phyloP scores from a whole-genome alignment of 53 echinoderm and acorn worm species.

The Echinometra lucunter region DNA sequence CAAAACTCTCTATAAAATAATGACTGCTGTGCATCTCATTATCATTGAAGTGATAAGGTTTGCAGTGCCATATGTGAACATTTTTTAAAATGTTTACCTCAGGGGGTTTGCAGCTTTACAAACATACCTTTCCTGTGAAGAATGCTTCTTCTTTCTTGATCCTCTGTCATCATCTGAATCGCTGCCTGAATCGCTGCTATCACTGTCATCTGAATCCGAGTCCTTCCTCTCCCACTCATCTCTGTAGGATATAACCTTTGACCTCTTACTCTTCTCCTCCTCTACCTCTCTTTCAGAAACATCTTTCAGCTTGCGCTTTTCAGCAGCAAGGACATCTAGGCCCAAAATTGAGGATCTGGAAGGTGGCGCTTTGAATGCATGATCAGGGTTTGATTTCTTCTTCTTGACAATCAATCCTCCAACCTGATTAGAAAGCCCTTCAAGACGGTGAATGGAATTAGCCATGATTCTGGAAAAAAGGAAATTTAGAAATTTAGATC shows the following conservation, averaged over 20 bases:
- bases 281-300: constrained; percentile 74
- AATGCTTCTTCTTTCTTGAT: constrained; percentile 62
- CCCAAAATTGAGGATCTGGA: constrained; percentile 82
- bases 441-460: constrained; percentile 86
- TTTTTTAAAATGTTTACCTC: no score
- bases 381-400: constrained; percentile 65
- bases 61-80: no score
- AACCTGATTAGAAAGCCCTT: constrained; percentile 82
- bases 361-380: constrained; percentile 77
- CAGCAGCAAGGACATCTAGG: constrained; percentile 86
- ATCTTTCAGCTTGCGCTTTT: constrained; percentile 85
- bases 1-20: no score
- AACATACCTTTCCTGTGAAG: constrained; percentile 72
- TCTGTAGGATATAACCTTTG: constrained; percentile 83
- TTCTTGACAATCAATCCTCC: constrained; percentile 94
- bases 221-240: constrained; percentile 86
- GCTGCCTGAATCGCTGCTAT: constrained; percentile 2
- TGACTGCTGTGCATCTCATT: no score
- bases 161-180: constrained; percentile 76
- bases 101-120: background rate
- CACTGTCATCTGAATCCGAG: constrained; percentile 30
- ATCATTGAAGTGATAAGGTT: no score
- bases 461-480: constrained; percentile 32
- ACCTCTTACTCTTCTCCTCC: constrained; percentile 81
- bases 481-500: no score